phyloP scores from a whole-genome alignment of 2,113 vertebrate genomes.

The Naja naja region DNA sequence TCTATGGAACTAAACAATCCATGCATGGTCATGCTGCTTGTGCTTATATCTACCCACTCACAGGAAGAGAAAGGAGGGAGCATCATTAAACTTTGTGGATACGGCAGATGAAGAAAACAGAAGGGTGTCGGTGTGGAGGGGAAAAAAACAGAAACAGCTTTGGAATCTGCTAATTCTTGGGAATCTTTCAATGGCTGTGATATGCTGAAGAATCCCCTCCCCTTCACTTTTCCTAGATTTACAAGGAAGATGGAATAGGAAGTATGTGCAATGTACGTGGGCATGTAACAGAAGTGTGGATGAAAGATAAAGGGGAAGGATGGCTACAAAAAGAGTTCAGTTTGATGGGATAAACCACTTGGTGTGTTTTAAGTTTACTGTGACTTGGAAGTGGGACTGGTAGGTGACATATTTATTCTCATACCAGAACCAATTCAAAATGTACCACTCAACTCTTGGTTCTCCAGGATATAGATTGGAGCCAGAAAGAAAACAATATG shows the following conservation, averaged over 20 bases:
- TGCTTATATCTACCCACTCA: not conserved
- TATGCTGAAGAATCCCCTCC: not conserved
- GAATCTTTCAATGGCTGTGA: not conserved
- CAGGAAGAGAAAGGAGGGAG: not conserved
- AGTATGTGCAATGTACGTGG: slow-evolving; percentile 40
- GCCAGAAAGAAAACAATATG: not conserved
- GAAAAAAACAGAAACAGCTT: not conserved
- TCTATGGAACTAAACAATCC: rapidly evolving
- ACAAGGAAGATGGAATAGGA: slow-evolving; percentile 27
- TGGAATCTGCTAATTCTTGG: rapidly evolving
- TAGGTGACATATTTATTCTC: not conserved
- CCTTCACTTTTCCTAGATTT: not conserved
- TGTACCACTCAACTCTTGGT: rapidly evolving
- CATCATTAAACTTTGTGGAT: not conserved
- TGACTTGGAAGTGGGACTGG: not conserved
- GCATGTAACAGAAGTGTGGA: not conserved
- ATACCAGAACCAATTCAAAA: not conserved
- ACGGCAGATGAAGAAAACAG: not conserved
- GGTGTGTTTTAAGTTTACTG: not conserved
- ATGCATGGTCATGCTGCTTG: not conserved
- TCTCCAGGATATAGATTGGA: not conserved
- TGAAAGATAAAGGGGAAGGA: not conserved
- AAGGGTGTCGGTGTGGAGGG: not conserved
- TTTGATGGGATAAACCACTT: not conserved
- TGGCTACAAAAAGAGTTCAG: not conserved